Base-by-base conservation (phyloP, 2,888 invertebrate species). In the Omphaloscelis lunosa region DNA sequence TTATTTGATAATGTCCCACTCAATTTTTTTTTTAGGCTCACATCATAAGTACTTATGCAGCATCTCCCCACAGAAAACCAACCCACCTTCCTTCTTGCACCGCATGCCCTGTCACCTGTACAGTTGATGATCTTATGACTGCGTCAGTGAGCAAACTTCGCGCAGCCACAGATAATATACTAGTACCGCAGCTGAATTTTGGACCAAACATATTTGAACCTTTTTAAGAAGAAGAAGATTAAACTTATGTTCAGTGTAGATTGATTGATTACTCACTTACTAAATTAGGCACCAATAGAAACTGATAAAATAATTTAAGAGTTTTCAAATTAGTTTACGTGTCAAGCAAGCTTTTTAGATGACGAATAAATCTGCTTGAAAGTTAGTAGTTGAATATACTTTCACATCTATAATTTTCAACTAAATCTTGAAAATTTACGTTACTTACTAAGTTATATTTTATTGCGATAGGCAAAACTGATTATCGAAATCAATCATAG, bases 401-500 rank as follows among this genome's bases (percentile, higher is more conserved):
- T 67, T 27, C 9, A 29, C 1, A 58, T 20, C 34, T 23, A 9
- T 79, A 45, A 66, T 45, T 71, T 72, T 74, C 34, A n/a, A 39
- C 34, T 58, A 45, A 74, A 65, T 80, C 74, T 80, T 69, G 48
- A 41, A 45, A 80, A 56, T 15, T 65, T 41, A 56, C 20, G 8
- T 48, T 6, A 68, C 34, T 29, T 6, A 68, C 34, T 45, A 39
- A 69, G 45, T 69, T 34, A n/a, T n/a, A 39, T 61, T 12, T 80
- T 61, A 61, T 69, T 69, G 1, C 53, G 9, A 41, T 48, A 48
- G 20, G 59, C 59, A 41, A 69, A 70, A 53, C 66, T 65, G 48
- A 75, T 70, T 70, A 70, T 66, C 41, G 34, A 62, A 66, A 80
- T 80, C 61, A 80, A 75, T 80, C 81, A 70, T 34, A 51, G 7